phyloP scores from a whole-genome alignment of 2,888 invertebrate genomes.

The Aleiodes testaceus region DNA sequence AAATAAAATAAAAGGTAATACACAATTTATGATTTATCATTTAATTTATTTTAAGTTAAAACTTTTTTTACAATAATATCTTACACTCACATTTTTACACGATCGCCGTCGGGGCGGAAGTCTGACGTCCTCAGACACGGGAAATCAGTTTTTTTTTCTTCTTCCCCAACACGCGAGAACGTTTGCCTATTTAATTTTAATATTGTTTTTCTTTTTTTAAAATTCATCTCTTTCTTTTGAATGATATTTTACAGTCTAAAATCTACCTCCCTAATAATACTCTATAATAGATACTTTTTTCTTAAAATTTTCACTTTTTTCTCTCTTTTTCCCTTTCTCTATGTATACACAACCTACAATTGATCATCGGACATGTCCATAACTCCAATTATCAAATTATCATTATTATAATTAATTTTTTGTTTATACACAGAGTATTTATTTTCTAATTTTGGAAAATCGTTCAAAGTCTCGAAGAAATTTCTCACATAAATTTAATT shows the following conservation, averaged over 20 bases:
- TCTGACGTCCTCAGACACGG: constrained; percentile 3
- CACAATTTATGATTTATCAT: constrained; percentile 68
- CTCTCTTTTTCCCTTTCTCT: constrained; percentile 19
- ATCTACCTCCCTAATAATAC: constrained; percentile 71
- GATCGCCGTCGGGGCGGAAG: constrained; percentile 56
- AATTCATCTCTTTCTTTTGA: constrained; percentile 53
- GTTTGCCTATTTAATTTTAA: constrained; percentile 41
- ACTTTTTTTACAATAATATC: constrained; percentile 73
- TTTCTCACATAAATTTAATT: neutral
- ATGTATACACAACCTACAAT: constrained; percentile 19
- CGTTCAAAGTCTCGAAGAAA: constrained; percentile 28
- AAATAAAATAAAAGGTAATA: constrained; percentile 25
- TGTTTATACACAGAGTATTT: constrained; percentile 24
- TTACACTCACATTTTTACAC: constrained; percentile 69
- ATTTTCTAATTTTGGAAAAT: constrained; percentile 28
- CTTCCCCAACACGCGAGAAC: constrained; percentile 45
- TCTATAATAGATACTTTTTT: constrained; percentile 65
- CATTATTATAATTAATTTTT: neutral
- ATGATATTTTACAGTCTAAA: constrained; percentile 70
- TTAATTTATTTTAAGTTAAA: constrained; percentile 74
- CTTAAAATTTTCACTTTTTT: neutral
- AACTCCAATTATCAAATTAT: constrained; percentile 6
- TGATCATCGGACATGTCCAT: neutral
- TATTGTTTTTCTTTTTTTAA: constrained; percentile 46
- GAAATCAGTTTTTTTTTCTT: constrained; percentile 22